Conservation (phyloP, 2,888 invertebrate species). For the Diarsia mendica region DNA sequence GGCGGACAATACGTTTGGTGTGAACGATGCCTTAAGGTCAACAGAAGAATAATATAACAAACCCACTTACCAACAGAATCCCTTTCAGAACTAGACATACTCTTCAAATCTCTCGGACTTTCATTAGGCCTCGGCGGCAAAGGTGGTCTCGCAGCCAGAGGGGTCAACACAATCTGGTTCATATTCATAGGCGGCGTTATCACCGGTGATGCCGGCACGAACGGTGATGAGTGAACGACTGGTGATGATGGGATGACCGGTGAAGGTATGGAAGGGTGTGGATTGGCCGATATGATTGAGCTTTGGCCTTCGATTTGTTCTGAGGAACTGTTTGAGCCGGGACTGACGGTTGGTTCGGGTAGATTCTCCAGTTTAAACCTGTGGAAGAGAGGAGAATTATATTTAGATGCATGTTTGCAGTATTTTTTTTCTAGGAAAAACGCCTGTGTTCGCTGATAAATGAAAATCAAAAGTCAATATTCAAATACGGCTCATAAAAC, state of each 20-base stretch:
- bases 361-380: constrained; percentile 85
- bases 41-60: background rate
- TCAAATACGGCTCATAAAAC: too few species aligned
- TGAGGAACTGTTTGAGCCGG: constrained; percentile 88
- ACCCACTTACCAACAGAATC: constrained; percentile 79
- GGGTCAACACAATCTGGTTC: constrained; percentile 76
- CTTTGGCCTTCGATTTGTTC: constrained; percentile 87
- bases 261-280: constrained; percentile 66
- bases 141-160: constrained; percentile 80
- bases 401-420: background rate
- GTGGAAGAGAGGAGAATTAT: constrained; percentile 43
- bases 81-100: constrained; percentile 76
- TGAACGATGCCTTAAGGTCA: background rate
- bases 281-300: constrained; percentile 84
- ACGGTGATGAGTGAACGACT: constrained; percentile 55
- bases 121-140: constrained; percentile 81
- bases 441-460: background rate
- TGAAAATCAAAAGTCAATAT: too few species aligned
- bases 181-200: constrained; percentile 47
- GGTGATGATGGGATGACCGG: constrained; percentile 66
- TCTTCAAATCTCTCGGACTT: constrained; percentile 81
- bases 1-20: too few species aligned
- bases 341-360: constrained; percentile 85
- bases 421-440: background rate
- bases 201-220: constrained; percentile 56